Conservation (phyloP, 2,797 vertebrate species). For the Pseudochirops cupreus region DNA sequence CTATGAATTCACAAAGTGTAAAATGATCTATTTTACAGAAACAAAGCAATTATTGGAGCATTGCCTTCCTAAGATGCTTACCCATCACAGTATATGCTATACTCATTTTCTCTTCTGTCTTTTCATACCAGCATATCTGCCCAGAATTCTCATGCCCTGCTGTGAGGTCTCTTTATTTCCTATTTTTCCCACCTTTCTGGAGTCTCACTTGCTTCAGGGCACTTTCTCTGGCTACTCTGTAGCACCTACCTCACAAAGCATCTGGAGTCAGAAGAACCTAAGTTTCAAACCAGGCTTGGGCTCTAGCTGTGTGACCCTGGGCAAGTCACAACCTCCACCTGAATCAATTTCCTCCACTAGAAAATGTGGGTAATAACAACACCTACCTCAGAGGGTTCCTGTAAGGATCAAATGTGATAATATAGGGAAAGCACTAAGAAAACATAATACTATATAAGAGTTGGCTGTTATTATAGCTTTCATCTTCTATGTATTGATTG, state of each 20-base stretch:
- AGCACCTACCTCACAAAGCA: not conserved
- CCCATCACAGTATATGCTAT: too few species aligned
- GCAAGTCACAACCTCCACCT: not conserved
- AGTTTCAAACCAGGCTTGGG: not conserved
- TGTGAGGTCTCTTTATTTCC: too few species aligned
- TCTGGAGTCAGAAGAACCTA: not conserved
- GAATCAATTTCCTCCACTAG: not conserved
- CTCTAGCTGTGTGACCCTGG: not conserved
- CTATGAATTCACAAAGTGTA: too few species aligned
- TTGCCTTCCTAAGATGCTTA: too few species aligned
- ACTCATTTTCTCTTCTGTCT: too few species aligned
- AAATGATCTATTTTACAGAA: too few species aligned
- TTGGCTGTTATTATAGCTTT: not conserved
- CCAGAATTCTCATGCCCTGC: too few species aligned
- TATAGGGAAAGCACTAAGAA: not conserved
- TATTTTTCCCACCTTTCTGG: too few species aligned
- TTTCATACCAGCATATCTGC: too few species aligned
- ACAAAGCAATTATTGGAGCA: too few species aligned
- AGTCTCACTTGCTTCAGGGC: too few species aligned
- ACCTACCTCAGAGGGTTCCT: not conserved
- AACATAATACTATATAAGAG: not conserved
- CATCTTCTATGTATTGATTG: not conserved
- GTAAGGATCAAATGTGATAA: not conserved
- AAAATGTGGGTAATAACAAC: not conserved
- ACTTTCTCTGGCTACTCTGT: not conserved